Base-by-base conservation (phyloP, 64 coral and sea anemone species). In the Montipora capricornis region DNA sequence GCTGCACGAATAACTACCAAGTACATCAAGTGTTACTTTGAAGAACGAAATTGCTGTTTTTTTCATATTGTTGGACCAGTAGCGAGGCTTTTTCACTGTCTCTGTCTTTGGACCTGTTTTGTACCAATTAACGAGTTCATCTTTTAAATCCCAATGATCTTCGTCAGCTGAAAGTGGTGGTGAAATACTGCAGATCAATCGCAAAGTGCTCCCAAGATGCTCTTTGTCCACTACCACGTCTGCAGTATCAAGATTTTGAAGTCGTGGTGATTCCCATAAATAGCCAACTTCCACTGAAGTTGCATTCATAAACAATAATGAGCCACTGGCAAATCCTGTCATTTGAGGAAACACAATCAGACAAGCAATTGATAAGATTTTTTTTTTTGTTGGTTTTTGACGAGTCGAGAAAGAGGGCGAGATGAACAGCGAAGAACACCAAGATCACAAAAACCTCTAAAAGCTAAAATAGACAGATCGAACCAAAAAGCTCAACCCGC, bases 261-360 rank as follows among this genome's bases (percentile, higher is more conserved):
- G 53, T 20, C 75, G 22, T 84, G 91, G 91, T 78, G 77, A 26
- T 0, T 93, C 91, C 82, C 80, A 93, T 66, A 93, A 66, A 76
- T 76, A 93, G 9, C 91, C 91, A 44, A 93, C 91, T 49, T 93
- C 47, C 6, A 93, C 53, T 60, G 91, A 93, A 6, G 82, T 87
- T 9, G 55, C 82, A 93, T 93, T 93, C n/a, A 87, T 71, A 19
- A 50, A 1, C 66, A 50, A 6, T 22, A 59, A 86, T 20, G 47
- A 48, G 2, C 46, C 62, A 70, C 15, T 49, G 47, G 68, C 82
- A 44, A 86, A 73, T 9, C 64, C 82, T 86, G 6, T 19, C 3
- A 24, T 37, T 37, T 37, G 37, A 37, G 37, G 37, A 37, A 37
- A 37, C 37, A 37, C 37, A 37, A 0, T 37, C 37, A 37, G 37